A percentile compares a stretch with the other conserved stretches of the same genome.
Conservation (phyloP, 2,113 vertebrate genomes). For the Nothoprocta perdicaria region DNA sequence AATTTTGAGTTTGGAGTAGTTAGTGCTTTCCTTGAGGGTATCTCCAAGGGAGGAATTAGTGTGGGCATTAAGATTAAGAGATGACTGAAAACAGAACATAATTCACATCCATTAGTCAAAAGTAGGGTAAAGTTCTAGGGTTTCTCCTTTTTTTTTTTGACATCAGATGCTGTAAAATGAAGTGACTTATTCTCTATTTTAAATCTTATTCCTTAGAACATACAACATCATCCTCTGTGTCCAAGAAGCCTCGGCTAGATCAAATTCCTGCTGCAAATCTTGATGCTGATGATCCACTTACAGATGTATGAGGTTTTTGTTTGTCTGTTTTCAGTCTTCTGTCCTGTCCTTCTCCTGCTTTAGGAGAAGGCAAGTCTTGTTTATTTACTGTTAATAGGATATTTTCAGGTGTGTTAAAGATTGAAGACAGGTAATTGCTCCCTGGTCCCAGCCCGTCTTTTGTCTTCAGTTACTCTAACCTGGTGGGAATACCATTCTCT, state of each 20-base stretch:
- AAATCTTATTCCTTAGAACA: constrained; percentile 82
- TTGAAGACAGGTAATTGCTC: background rate
- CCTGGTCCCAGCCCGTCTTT: accelerated
- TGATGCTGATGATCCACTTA: constrained; percentile 96
- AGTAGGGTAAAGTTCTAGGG: background rate
- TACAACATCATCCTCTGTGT: constrained; percentile 93
- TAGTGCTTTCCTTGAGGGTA: background rate
- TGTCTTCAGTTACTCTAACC: background rate
- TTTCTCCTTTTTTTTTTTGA: constrained; percentile 8
- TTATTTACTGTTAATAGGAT: background rate
- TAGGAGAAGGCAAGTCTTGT: background rate
- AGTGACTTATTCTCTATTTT: background rate
- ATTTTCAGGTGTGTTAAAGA: background rate
- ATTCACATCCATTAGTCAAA: background rate
- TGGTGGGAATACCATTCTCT: background rate
- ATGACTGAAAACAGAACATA: background rate
- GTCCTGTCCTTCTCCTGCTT: background rate
- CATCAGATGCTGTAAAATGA: background rate
- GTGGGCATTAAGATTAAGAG: background rate
- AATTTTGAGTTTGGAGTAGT: background rate
- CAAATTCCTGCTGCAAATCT: constrained; percentile 98
- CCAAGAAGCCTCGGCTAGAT: constrained; percentile 95
- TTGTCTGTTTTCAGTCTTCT: background rate
- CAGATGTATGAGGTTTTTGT: constrained; percentile 84
- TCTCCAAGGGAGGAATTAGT: background rate